Evolutionary conservation across 2,888 invertebrate genomes (phyloP).

Genomic region (Antitype chi): DNA sequence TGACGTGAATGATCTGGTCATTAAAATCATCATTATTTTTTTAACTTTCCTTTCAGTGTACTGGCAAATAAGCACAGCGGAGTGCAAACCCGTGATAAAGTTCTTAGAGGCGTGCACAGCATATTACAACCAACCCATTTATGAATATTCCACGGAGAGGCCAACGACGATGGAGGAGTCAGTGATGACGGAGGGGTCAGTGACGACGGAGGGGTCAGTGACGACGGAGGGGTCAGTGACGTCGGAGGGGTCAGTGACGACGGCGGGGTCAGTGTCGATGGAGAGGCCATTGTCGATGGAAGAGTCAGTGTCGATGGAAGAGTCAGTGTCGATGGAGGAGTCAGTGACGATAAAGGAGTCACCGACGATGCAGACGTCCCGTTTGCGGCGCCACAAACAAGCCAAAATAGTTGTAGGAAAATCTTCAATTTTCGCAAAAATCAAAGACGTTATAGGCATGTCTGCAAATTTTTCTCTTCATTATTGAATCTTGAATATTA

Average conservation of each 20-base stretch:
- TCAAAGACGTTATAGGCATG: not conserved
- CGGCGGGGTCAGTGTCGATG: no score
- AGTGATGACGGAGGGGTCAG: no score
- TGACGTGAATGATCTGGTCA: no score
- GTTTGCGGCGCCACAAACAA: not conserved
- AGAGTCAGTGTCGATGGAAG: not conserved
- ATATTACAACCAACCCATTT: not conserved
- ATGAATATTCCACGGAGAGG: not conserved
- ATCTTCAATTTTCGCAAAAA: not conserved
- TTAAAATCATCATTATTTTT: not conserved
- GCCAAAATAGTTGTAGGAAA: not conserved
- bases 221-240: no score
- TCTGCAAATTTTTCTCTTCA: conserved; percentile 15
- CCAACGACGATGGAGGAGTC: no score
- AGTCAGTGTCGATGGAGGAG: no score
- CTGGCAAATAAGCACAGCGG: conserved; percentile 9
- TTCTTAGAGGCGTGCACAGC: not conserved
- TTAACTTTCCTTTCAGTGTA: conserved; percentile 16
- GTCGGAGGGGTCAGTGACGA: not conserved
- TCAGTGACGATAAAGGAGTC: not conserved
- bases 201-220: no score
- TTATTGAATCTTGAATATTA: not conserved
- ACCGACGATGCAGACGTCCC: not conserved
- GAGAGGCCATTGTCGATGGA: not conserved
- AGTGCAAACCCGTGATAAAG: not conserved